Conservation (phyloP, 2,888 invertebrate species). For the Arctia plantaginis region DNA sequence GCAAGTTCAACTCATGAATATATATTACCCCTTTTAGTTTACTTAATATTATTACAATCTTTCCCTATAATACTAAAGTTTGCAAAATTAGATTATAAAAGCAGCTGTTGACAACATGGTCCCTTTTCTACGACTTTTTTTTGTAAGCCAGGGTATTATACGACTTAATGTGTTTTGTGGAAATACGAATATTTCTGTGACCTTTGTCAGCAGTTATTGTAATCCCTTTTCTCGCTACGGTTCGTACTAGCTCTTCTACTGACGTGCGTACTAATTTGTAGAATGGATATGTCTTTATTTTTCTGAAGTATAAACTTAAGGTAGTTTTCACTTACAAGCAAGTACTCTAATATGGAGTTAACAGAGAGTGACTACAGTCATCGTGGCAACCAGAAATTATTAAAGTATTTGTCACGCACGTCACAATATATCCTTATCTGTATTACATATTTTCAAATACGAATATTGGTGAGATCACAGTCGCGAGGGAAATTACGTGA, state of each 20-base stretch:
- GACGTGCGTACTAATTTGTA: not conserved
- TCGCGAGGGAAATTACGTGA: constrained; percentile 53
- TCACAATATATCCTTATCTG: constrained; percentile 36
- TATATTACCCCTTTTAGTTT: not conserved
- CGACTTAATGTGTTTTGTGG: constrained; percentile 55
- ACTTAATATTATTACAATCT: constrained; percentile 7
- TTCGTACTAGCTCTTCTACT: not conserved
- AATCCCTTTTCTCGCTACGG: constrained; percentile 42
- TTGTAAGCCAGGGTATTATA: constrained; percentile 65
- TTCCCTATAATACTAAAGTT: constrained; percentile 47
- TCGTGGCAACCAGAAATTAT: constrained; percentile 37
- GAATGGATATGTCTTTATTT: constrained; percentile 28
- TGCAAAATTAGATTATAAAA: constrained; percentile 53
- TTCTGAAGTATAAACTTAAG: constrained; percentile 56
- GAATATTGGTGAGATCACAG: constrained; percentile 31
- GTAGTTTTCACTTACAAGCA: constrained; percentile 56
- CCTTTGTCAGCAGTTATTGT: constrained; percentile 61
- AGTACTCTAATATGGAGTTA: constrained; percentile 37
- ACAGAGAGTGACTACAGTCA: constrained; percentile 34
- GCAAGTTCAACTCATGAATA: not conserved
- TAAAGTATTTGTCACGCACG: constrained; percentile 40
- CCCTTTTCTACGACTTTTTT: constrained; percentile 53
- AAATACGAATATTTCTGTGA: constrained; percentile 55
- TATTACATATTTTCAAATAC: constrained; percentile 27
- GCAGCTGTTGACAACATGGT: constrained; percentile 56